phyloP scores from a whole-genome alignment of 1,140 invertebrate species.

The Oscheius sp. region DNA sequence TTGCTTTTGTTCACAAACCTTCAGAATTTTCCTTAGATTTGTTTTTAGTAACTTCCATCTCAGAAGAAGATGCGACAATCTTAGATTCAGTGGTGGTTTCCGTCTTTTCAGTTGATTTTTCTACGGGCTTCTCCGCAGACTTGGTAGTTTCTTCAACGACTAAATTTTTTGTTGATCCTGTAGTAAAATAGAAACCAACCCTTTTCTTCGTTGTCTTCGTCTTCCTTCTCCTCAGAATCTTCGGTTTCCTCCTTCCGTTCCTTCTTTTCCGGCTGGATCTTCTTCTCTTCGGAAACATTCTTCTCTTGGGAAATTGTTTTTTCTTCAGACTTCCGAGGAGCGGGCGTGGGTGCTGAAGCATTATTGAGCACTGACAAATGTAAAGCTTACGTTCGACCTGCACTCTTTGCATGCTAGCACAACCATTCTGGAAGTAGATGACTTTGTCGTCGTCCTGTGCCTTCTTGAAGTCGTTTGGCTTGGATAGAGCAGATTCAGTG shows the following conservation, averaged over 20 bases:
- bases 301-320: background rate
- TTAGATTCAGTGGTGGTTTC: too few relatives aligned
- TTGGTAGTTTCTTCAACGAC: too few relatives aligned
- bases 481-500: constrained; percentile 49
- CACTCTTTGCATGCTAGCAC: constrained; percentile 31
- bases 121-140: too few relatives aligned
- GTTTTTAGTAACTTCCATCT: too few relatives aligned
- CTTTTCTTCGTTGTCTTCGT: background rate
- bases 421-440: constrained; percentile 57
- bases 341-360: background rate
- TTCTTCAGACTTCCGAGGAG: constrained; percentile 1
- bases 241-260: background rate
- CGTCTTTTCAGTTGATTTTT: too few relatives aligned
- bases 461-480: constrained; percentile 21
- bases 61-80: too few relatives aligned
- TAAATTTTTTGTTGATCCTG: too few relatives aligned
- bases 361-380: background rate
- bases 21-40: too few relatives aligned
- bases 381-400: background rate
- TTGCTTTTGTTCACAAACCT: too few relatives aligned
- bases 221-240: constrained; percentile 11
- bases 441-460: constrained; percentile 40
- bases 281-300: constrained; percentile 18
- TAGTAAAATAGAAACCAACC: background rate
- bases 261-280: constrained; percentile 5